Evolutionary conservation across 2,888 invertebrate species (phyloP).

Genomic region (Mythimna pallens): DNA sequence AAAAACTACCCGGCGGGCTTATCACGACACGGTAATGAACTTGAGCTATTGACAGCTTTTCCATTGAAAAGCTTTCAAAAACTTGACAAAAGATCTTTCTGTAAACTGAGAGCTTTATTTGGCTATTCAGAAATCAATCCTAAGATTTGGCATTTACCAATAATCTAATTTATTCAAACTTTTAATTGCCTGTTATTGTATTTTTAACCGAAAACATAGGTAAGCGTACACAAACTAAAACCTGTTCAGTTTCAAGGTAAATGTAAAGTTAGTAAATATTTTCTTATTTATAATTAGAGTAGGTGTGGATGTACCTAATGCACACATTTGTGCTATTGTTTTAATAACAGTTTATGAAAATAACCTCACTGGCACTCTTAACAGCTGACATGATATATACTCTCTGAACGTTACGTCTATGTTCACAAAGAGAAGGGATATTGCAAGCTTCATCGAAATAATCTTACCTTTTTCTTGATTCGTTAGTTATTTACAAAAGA

Average conservation of each 20-base stretch:
- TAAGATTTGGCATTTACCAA: conserved; percentile 28
- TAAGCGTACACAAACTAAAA: conserved; percentile 15
- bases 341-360: conserved; percentile 48
- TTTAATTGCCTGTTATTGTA: conserved; percentile 44
- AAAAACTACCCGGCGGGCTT: too few relatives aligned
- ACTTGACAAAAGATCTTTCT: conserved; percentile 1
- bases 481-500: conserved; percentile 42
- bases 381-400: conserved; percentile 14
- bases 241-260: conserved; percentile 46
- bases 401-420: conserved; percentile 14
- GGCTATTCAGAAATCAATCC: conserved; percentile 18
- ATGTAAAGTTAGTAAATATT: conserved; percentile 56
- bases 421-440: background rate
- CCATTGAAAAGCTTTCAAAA: conserved; percentile 12
- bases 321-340: conserved; percentile 59
- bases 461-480: conserved; percentile 37
- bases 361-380: conserved; percentile 30
- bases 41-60: background rate
- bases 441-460: background rate
- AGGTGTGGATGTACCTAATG: conserved; percentile 43
- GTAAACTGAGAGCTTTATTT: conserved; percentile 10
- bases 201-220: conserved; percentile 42
- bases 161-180: conserved; percentile 43
- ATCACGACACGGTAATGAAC: background rate
- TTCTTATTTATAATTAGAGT: conserved; percentile 53